These are phyloP conservation scores for Daubentonia madagascariensis DNA, from an alignment of 2,113 vertebrate species.

Conservation along the genomic window DNA sequence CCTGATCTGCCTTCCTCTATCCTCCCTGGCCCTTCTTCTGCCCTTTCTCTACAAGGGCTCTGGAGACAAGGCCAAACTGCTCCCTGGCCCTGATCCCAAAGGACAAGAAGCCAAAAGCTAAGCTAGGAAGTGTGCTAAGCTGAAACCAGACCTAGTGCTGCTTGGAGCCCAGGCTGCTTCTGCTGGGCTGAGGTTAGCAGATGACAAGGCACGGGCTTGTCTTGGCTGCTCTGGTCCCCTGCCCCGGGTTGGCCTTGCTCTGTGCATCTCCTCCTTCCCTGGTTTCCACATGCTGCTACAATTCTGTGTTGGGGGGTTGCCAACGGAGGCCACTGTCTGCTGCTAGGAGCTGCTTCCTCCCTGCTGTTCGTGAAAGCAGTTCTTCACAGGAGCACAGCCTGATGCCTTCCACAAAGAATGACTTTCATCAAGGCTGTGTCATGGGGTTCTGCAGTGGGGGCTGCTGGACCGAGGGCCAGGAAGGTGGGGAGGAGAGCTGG, in stretches of 20 bases:
- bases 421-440: constrained; percentile 27
- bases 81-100: not conserved
- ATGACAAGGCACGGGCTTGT: not conserved
- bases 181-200: not conserved
- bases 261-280: constrained; percentile 26
- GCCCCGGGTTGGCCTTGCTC: constrained; percentile 5
- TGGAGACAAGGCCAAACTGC: not conserved
- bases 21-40: constrained; percentile 28
- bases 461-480: not conserved
- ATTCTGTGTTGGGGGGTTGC: not conserved
- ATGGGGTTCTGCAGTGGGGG: not conserved
- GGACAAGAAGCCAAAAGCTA: constrained; percentile 28
- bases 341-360: not conserved
- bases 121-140: not conserved
- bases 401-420: constrained; percentile 48
- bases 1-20: not conserved
- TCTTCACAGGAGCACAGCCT: not conserved
- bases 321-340: constrained; percentile 3
- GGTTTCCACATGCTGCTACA: constrained; percentile 30
- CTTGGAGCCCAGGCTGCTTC: not conserved
- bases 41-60: not conserved
- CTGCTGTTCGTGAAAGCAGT: constrained; percentile 55
- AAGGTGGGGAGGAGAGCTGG: not conserved
- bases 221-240: not conserved
- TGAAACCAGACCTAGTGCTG: not conserved